Evolutionary conservation across 2,113 vertebrate species (phyloP).

Genomic region (Takifugu flavidus): DNA sequence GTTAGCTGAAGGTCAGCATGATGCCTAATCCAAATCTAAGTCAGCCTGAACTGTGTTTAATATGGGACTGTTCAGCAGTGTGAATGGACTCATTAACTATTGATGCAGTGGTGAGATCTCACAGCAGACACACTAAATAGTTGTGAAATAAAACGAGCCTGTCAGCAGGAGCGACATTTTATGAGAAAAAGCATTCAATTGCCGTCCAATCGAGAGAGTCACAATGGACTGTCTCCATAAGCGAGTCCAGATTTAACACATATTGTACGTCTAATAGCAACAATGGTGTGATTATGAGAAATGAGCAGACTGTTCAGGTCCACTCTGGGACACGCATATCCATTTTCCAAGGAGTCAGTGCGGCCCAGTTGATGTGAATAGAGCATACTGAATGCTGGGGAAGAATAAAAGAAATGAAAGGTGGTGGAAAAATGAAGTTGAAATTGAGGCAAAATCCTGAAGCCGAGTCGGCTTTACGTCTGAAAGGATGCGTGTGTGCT

Average conservation of each 20-base stretch:
- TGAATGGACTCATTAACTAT: constrained; percentile 66
- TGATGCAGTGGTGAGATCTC: constrained; percentile 56
- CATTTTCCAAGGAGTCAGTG: constrained; percentile 28
- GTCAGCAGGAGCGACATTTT: constrained; percentile 4
- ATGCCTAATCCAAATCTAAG: constrained; percentile 6
- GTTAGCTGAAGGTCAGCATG: constrained; percentile 63
- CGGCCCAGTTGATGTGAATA: constrained; percentile 19
- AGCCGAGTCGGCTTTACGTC: constrained; percentile 35
- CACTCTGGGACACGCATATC: constrained; percentile 24
- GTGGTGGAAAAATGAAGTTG: constrained; percentile 25
- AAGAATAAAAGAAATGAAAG: constrained; percentile 24
- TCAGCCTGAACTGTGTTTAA: constrained; percentile 1
- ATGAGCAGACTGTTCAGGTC: constrained; percentile 27
- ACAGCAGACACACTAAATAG: constrained; percentile 49
- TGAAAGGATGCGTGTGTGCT: constrained; percentile 39
- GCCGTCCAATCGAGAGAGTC: constrained; percentile 3
- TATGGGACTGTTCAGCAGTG: constrained; percentile 27
- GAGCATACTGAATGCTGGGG: constrained; percentile 7
- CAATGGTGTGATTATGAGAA: constrained; percentile 18
- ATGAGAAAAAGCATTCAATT: neutral
- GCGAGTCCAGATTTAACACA: constrained; percentile 16
- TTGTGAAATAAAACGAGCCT: constrained; percentile 18
- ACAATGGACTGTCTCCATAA: constrained; percentile 11
- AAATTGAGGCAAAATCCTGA: constrained; percentile 31
- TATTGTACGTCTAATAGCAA: constrained; percentile 16